Evolutionary conservation across 1,140 invertebrate genomes (phyloP), one percentile per base, ranked within the genome.

Genomic region (Drosophila eugracilis): DNA sequence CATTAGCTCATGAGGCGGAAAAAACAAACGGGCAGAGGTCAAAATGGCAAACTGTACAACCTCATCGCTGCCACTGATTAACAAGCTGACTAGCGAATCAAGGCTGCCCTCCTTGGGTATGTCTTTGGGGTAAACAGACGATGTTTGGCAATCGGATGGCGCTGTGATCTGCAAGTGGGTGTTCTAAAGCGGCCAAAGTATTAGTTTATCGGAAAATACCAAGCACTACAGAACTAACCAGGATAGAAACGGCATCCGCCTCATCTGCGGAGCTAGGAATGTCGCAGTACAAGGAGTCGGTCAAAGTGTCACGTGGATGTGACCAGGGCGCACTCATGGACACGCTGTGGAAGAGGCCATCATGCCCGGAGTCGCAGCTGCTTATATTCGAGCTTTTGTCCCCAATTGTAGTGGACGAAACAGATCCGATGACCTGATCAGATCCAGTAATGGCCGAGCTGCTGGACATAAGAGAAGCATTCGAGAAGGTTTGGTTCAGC

Each of bases 351-450:
- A 89, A 90, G 19, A 90, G 59, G 9, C 78, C 89, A 50, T 91
- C 89, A 32, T 91, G 89, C 2, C 89, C 89, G 1, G 89, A 91
- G 32, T 91, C 89, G 41, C 75, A 86, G 49, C 89, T 90, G 41
- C 84, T 84, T 4, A 89, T 58, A 62, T 89, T 83, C 24, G 85
- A 89, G 45, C 84, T 83, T 42, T 89, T 89, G 57, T 84, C 84
- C n/a, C 73, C 79, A 10, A 89, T 39, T 0, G 85, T 89, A 3
- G 84, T 81, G 26, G 74, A 81, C 42, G 80, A 78, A 12, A 48
- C 60, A 3, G 80, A 81, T 49, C 74, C 75, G 5, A 80, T 66
- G 37, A 78, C 70, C 37, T 78, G 75, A 58, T 81, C 74, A 17
- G 78, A 81, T 0, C 47, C 70, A 4, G 66, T 75, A 12, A 78